These are phyloP conservation scores for Cyprinus carpio DNA, from an alignment of 2,113 vertebrate species.

Conservation along the genomic window DNA sequence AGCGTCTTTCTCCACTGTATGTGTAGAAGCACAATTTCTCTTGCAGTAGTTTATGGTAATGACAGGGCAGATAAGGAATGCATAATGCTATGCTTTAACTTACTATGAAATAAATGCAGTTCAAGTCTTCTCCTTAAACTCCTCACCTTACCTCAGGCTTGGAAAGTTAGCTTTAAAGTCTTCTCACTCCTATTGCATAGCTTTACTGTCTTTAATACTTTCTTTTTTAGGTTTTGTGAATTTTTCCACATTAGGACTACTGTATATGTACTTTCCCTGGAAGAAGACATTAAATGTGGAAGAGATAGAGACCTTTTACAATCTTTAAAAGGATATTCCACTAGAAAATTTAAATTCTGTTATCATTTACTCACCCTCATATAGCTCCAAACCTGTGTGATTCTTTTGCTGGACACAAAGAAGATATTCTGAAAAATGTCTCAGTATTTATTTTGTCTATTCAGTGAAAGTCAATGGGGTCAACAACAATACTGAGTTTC, in stretches of 20 bases:
- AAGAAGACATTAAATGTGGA: neutral
- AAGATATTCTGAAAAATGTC: too few relatives aligned
- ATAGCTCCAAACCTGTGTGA: neutral
- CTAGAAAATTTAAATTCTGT: neutral
- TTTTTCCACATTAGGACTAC: neutral
- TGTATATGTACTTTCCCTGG: neutral
- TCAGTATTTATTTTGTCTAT: too few relatives aligned
- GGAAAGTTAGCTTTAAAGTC: constrained; percentile 14
- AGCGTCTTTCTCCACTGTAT: neutral
- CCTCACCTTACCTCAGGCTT: constrained; percentile 19
- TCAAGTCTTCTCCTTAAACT: constrained; percentile 20
- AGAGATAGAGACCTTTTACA: neutral
- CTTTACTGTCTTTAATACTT: neutral
- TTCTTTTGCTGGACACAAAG: neutral
- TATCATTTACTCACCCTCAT: neutral
- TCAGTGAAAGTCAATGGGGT: neutral
- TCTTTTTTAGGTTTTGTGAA: neutral
- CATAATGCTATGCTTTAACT: constrained; percentile 21
- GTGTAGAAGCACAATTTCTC: constrained; percentile 4
- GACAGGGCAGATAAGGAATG: constrained; percentile 4
- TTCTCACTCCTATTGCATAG: neutral
- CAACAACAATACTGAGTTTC: neutral
- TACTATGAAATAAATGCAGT: constrained; percentile 23
- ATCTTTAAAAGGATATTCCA: neutral
- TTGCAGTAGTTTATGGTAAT: constrained; percentile 13